Conservation (phyloP, 1,140 invertebrate genomes). For the Prorops nasuta region DNA sequence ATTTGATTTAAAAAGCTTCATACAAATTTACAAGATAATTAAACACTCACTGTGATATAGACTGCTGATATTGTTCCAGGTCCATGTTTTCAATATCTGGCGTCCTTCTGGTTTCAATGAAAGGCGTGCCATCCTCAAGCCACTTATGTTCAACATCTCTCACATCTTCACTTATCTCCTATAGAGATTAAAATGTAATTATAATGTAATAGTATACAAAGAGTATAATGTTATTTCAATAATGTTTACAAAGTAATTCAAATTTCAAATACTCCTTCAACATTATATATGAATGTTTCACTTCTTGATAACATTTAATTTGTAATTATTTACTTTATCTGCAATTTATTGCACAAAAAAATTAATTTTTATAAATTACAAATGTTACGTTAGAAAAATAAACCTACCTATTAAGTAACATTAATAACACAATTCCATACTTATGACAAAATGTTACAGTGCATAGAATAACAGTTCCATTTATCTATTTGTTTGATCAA, state of each 20-base stretch:
- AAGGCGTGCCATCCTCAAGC: slow-evolving; percentile 64
- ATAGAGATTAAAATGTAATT: slow-evolving; percentile 15
- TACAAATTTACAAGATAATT: slow-evolving; percentile 12
- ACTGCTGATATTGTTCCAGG: slow-evolving; percentile 82
- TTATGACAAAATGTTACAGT: slow-evolving; percentile 7
- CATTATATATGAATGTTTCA: too few relatives aligned
- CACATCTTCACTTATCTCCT: slow-evolving; percentile 67
- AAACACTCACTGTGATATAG: slow-evolving; percentile 73
- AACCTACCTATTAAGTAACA: not conserved
- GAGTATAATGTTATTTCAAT: too few relatives aligned
- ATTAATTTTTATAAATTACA: too few relatives aligned
- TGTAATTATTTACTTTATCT: too few relatives aligned
- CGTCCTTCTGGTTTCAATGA: slow-evolving; percentile 67
- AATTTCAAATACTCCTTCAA: too few relatives aligned
- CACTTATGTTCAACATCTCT: slow-evolving; percentile 67
- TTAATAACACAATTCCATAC: not conserved
- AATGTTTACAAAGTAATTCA: too few relatives aligned
- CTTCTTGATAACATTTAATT: too few relatives aligned
- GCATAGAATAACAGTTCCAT: slow-evolving; percentile 21
- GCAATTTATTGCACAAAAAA: too few relatives aligned
- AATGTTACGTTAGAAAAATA: too few relatives aligned
- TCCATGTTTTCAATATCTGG: slow-evolving; percentile 80
- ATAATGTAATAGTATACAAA: not conserved
- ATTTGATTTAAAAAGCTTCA: not conserved
- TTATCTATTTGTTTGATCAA: slow-evolving; percentile 51